Base-by-base conservation (phyloP, 1,140 invertebrate genomes). In the Zaprionus vittiger region DNA sequence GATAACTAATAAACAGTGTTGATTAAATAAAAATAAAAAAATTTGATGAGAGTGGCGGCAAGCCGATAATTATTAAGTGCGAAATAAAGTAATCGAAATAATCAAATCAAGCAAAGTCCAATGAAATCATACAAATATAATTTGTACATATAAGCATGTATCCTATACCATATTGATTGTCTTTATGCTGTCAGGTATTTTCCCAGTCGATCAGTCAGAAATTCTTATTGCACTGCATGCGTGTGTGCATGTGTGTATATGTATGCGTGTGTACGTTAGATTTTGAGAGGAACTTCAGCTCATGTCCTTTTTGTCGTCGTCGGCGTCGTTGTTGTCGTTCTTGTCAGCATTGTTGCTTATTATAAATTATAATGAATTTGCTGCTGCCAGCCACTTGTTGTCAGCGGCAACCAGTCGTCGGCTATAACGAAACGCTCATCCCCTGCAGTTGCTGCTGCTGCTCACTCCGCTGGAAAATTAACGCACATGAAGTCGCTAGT, bases 331-430 rank as follows among this genome's bases (percentile, higher is more conserved):
- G 73, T 73, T 73, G 79, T 84, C 82, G 82, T 80, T 73, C 80
- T 78, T 83, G 83, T 78, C 84, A 89, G 80, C 85, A 70, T 73
- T 84, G 85, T 78, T 90, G 85, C 85, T 90, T 90, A 90, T 90
- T 90, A 90, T 90, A 90, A 90, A 90, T 90, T 90, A 91, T 90
- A 90, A 90, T 90, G 85, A 90, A 90, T 90, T 91, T 90, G 77
- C 81, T 85, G 67, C 67, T 76, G 72, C 65, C 84, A 85, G 85
- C 85, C 85, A 90, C 85, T 90, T 90, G 85, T 90, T 90, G 85
- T 90, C 82, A 90, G 73, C 81, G 82, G 76, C 85, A 85, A 85
- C 85, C 47, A 74, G 70, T 64, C 15, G 52, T 66, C 55, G 55
- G 55, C 65, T 59, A 67, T 26, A 67, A 9, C 55, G 65, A 67